Conservation (phyloP, 1,140 invertebrate species). For the Drosophila pectinifera region DNA sequence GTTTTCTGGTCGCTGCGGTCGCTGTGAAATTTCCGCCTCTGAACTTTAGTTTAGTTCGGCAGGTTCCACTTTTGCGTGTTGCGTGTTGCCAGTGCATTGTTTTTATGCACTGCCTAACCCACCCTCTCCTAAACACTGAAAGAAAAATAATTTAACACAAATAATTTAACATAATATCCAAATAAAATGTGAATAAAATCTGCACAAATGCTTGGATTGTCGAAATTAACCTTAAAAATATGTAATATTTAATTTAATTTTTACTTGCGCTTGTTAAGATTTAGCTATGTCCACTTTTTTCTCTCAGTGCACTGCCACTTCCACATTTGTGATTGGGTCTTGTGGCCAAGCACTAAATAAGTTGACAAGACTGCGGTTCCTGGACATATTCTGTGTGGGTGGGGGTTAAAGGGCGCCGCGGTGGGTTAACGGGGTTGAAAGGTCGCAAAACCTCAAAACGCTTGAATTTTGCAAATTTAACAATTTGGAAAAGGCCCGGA, state of each 20-base stretch:
- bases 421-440: slow-evolving; percentile 13
- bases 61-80: slow-evolving; percentile 30
- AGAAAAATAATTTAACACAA: background rate
- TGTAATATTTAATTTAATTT: too few relatives aligned
- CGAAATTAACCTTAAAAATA: too few relatives aligned
- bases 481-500: slow-evolving; percentile 27
- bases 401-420: background rate
- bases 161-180: too few relatives aligned
- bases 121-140: background rate
- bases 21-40: slow-evolving; percentile 52
- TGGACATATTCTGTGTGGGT: slow-evolving; percentile 19
- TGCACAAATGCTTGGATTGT: too few relatives aligned
- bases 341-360: slow-evolving; percentile 51
- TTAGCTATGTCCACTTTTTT: background rate
- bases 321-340: slow-evolving; percentile 43
- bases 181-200: background rate
- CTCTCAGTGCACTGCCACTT: background rate
- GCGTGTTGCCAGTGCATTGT: slow-evolving; percentile 56
- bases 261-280: background rate
- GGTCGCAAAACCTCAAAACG: slow-evolving; percentile 44
- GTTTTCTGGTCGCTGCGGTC: slow-evolving; percentile 63
- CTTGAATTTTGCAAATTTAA: slow-evolving; percentile 39
- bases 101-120: slow-evolving; percentile 26
- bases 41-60: slow-evolving; percentile 45
- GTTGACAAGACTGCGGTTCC: slow-evolving; percentile 52